Evolutionary conservation across 2,888 invertebrate genomes (phyloP).

Genomic region (Acleris laterana): DNA sequence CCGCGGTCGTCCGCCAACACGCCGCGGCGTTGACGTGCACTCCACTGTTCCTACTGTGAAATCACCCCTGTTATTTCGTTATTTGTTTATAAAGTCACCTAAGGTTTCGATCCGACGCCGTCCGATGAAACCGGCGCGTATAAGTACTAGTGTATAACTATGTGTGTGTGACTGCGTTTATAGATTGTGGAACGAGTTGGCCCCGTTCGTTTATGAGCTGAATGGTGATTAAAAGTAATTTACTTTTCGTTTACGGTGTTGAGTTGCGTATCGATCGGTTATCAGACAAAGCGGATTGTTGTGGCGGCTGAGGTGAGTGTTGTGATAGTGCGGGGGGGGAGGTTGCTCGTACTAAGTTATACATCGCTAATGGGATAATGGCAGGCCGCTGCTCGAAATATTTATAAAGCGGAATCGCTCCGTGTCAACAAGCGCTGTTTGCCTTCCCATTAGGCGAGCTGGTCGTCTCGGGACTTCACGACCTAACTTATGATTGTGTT

Average conservation of each 20-base stretch:
- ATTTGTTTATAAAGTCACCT: constrained; percentile 71
- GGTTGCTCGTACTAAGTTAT: constrained; percentile 75
- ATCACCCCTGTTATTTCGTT: constrained; percentile 73
- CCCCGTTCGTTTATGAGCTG: constrained; percentile 77
- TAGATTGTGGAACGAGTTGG: constrained; percentile 72
- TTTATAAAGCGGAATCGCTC: constrained; percentile 75
- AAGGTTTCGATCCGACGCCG: constrained; percentile 64
- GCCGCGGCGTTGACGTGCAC: constrained; percentile 81
- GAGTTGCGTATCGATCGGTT: constrained; percentile 77
- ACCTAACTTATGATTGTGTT: constrained; percentile 15
- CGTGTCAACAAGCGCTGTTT: constrained; percentile 78
- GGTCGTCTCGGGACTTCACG: constrained; percentile 46
- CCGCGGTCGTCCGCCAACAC: constrained; percentile 79
- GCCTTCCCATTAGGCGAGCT: constrained; percentile 72
- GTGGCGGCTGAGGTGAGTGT: constrained; percentile 68
- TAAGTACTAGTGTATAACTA: constrained; percentile 54
- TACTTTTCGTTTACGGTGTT: constrained; percentile 79
- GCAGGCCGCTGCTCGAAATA: constrained; percentile 70
- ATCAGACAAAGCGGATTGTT: constrained; percentile 77
- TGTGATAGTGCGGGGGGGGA: constrained; percentile 42
- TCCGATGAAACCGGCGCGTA: constrained; percentile 61
- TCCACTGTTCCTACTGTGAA: constrained; percentile 73
- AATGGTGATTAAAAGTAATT: constrained; percentile 82
- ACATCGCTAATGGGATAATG: constrained; percentile 81
- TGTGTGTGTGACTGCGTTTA: constrained; percentile 64